phyloP scores from a whole-genome alignment of 2,888 invertebrate species.

The Volucella inanis region DNA sequence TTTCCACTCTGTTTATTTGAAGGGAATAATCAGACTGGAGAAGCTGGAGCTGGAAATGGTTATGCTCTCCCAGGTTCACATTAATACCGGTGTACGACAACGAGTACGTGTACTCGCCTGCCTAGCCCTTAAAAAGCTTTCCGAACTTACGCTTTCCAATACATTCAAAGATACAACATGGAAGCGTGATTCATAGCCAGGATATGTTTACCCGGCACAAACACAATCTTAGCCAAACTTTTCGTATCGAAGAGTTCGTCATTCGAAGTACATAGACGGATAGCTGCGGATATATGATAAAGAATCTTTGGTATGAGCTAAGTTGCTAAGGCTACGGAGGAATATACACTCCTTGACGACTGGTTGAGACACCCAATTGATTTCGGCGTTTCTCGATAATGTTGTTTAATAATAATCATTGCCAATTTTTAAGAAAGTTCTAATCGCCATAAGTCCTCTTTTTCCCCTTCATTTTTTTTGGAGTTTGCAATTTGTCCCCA shows the following conservation, averaged over 20 bases:
- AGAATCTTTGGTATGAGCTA: slow-evolving; percentile 38
- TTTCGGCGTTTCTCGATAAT: no score
- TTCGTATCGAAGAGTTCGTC: neutral
- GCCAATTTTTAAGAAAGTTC: no score
- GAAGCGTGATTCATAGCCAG: slow-evolving; percentile 49
- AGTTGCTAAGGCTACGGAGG: slow-evolving; percentile 32
- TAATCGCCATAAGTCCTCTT: no score
- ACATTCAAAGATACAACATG: slow-evolving; percentile 21
- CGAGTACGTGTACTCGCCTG: neutral
- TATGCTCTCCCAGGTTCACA: slow-evolving; percentile 4
- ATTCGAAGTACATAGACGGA: slow-evolving; percentile 1
- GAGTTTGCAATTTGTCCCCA: no score
- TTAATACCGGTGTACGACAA: neutral
- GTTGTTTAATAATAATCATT: no score
- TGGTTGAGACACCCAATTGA: no score
- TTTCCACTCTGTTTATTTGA: slow-evolving; percentile 29
- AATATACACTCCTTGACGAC: no score
- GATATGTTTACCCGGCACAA: slow-evolving; percentile 44
- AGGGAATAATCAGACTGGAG: slow-evolving; percentile 36
- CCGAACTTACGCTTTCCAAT: neutral
- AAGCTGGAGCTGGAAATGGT: slow-evolving; percentile 6
- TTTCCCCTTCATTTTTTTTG: no score
- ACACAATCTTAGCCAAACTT: slow-evolving; percentile 15
- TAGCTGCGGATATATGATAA: neutral
- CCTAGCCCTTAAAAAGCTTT: slow-evolving; percentile 49